Conservation (phyloP, 1,140 invertebrate genomes). For the Zaprionus camerounensis region DNA sequence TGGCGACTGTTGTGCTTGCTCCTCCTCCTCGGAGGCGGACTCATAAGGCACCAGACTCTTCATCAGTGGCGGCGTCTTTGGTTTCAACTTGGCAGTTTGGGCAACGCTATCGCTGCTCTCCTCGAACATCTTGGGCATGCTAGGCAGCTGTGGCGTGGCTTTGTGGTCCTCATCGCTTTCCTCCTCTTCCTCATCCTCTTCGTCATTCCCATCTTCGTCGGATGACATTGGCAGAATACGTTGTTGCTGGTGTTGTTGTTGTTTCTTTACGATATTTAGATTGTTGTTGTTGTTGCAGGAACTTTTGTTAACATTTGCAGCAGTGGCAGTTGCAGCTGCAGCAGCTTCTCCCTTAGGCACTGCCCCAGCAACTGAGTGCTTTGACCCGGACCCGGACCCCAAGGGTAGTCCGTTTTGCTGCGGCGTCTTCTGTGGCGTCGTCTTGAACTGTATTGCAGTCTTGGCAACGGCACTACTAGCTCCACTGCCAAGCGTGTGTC, state of each 20-base stretch:
- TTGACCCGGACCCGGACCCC: conserved; percentile 53
- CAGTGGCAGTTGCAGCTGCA: conserved; percentile 47
- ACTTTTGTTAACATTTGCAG: conserved; percentile 77
- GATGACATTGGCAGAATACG: conserved; percentile 74
- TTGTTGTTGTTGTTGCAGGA: conserved; percentile 64
- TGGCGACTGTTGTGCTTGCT: conserved; percentile 35
- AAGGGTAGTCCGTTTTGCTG: conserved; percentile 63
- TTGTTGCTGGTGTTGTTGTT: conserved; percentile 54
- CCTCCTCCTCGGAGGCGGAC: conserved; percentile 79
- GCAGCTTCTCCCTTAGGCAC: conserved; percentile 60
- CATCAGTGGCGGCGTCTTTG: conserved; percentile 52
- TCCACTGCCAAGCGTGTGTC: conserved; percentile 27
- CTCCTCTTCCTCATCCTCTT: conserved; percentile 41
- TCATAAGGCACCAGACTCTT: conserved; percentile 83
- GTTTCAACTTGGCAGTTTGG: conserved; percentile 58
- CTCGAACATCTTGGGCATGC: conserved; percentile 70
- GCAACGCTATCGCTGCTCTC: conserved; percentile 43
- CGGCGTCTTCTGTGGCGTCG: conserved; percentile 29
- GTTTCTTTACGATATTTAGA: conserved; percentile 28
- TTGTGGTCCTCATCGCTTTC: conserved; percentile 55
- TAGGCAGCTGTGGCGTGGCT: conserved; percentile 67
- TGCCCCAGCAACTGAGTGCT: conserved; percentile 60
- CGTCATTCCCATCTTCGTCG: conserved; percentile 56
- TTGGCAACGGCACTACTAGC: conserved; percentile 20
- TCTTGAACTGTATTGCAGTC: conserved; percentile 57